Percentiles rank a stretch among this genome's conserved stretches.
phyloP scores from a whole-genome alignment of 2,888 invertebrate genomes.

The Tanypteryx hageni region DNA sequence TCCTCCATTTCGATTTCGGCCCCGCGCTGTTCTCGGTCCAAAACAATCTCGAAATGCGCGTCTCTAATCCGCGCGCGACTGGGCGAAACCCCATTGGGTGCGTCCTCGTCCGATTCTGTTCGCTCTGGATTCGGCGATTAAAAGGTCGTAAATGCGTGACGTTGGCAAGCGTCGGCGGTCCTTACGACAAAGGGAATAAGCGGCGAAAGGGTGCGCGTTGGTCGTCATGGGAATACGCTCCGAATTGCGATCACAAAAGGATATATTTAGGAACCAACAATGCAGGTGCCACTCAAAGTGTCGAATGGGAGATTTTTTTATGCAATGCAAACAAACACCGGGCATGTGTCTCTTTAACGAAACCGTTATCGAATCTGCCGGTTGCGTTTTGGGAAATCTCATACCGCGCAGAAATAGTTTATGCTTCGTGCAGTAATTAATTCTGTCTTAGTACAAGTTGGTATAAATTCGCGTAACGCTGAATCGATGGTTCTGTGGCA shows the following conservation, averaged over 20 bases:
- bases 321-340: no score
- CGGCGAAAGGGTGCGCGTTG: neutral
- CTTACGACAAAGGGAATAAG: neutral
- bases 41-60: neutral
- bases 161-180: neutral
- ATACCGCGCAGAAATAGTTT: no score
- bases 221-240: constrained; percentile 6
- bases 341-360: no score
- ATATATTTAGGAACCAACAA: neutral
- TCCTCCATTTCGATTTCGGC: neutral
- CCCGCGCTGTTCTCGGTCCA: neutral
- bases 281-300: neutral
- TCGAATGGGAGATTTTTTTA: no score
- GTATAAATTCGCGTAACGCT: no score
- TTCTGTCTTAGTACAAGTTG: no score
- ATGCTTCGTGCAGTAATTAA: no score
- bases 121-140: neutral
- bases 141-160: constrained; percentile 29
- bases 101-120: neutral
- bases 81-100: neutral
- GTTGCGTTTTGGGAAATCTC: no score
- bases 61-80: neutral
- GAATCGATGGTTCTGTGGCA: no score
- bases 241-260: neutral
- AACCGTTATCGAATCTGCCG: no score